Evolutionary conservation across 2,888 invertebrate species (phyloP).

Genomic region (Scaptomyza caliginosa): DNA sequence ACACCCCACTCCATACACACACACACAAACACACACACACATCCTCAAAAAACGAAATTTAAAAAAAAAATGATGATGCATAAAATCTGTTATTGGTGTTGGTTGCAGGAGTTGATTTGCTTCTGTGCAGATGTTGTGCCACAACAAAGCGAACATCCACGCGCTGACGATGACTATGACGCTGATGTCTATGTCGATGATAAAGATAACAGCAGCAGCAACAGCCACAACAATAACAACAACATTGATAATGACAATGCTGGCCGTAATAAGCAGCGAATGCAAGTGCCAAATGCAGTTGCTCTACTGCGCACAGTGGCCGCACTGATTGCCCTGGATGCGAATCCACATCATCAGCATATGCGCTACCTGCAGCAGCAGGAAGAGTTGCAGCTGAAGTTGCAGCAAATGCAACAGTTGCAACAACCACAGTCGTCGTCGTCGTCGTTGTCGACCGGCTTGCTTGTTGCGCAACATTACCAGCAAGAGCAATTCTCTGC

Average conservation of each 20-base stretch:
- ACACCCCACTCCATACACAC: constrained; percentile 10
- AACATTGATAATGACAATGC: constrained; percentile 41
- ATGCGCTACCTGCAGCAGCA: constrained; percentile 79
- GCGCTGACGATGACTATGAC: constrained; percentile 79
- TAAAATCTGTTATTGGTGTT: constrained; percentile 85
- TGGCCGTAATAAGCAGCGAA: constrained; percentile 20
- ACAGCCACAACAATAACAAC: constrained; percentile 50
- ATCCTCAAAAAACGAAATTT: constrained; percentile 11
- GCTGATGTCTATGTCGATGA: constrained; percentile 72
- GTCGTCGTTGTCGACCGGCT: too few relatives aligned
- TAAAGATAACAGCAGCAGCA: constrained; percentile 49
- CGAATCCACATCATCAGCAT: constrained; percentile 85
- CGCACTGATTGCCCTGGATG: constrained; percentile 82
- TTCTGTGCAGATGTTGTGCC: constrained; percentile 87
- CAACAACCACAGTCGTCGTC: constrained; percentile 45
- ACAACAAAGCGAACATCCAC: constrained; percentile 47
- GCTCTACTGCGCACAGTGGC: constrained; percentile 82
- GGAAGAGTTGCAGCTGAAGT: constrained; percentile 75
- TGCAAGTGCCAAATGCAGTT: constrained; percentile 79
- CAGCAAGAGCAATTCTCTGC: constrained; percentile 79
- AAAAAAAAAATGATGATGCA: constrained; percentile 71
- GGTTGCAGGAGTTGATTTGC: constrained; percentile 89
- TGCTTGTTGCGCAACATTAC: constrained; percentile 45
- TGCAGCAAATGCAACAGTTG: constrained; percentile 82
- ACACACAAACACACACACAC: constrained; percentile 28